Percentiles rank a stretch among this genome's conserved stretches.
phyloP scores from a whole-genome alignment of 2,113 vertebrate species.

The Daubentonia madagascariensis region DNA sequence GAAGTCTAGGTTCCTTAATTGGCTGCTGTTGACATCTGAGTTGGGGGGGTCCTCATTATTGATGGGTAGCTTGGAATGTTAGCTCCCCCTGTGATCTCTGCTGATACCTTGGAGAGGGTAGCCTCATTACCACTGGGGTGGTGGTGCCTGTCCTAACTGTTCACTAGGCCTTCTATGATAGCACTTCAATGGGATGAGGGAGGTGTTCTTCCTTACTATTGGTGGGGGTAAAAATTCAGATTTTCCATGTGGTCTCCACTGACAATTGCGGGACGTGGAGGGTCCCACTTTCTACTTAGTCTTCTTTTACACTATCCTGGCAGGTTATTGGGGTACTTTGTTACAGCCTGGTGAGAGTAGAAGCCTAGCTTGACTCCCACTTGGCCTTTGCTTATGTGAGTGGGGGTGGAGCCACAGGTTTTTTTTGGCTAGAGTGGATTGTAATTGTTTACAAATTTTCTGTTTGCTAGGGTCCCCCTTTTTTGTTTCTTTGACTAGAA shows the following conservation, averaged over 20 bases:
- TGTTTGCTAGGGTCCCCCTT: neutral
- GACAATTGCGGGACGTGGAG: neutral
- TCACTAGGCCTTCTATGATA: neutral
- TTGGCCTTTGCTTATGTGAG: neutral
- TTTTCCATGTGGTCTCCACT: neutral
- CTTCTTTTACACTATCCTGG: neutral
- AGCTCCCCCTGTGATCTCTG: neutral
- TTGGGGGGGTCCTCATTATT: neutral
- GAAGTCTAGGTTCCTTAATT: neutral
- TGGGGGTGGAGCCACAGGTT: neutral
- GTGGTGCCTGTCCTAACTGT: neutral
- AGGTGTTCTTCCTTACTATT: neutral
- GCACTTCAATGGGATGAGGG: neutral
- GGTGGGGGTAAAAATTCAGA: neutral
- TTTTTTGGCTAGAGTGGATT: neutral
- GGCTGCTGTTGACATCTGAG: neutral
- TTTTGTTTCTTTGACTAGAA: neutral
- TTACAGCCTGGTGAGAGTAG: neutral
- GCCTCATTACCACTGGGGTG: neutral
- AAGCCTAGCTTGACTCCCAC: neutral
- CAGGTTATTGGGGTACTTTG: neutral
- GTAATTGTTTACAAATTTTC: neutral
- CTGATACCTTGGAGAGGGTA: neutral
- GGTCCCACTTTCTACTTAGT: neutral
- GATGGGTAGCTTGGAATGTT: neutral